These are phyloP conservation scores for Ditula angustiorana DNA, from an alignment of 2,888 invertebrate genomes.

Conservation along the genomic window DNA sequence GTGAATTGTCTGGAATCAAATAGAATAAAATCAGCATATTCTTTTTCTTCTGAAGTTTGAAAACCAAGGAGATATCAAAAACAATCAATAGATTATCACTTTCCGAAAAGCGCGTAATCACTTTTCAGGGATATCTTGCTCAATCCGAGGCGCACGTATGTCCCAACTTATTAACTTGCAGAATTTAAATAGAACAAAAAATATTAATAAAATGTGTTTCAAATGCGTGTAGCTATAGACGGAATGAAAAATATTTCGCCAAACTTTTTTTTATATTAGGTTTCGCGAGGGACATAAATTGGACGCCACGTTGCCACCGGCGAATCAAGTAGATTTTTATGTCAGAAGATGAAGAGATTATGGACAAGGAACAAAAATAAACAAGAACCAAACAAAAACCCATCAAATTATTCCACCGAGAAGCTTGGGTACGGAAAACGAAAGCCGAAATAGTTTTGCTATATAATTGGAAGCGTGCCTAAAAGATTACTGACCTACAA, in stretches of 20 bases:
- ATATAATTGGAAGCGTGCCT: constrained; percentile 66
- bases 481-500: constrained; percentile 80
- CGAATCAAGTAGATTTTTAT: constrained; percentile 3
- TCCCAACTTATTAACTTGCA: background rate
- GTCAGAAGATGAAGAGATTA: constrained; percentile 4
- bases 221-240: background rate
- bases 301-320: background rate
- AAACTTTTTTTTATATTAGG: background rate
- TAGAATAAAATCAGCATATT: constrained; percentile 36
- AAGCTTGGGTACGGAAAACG: constrained; percentile 51
- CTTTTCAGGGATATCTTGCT: background rate
- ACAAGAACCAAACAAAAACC: constrained; percentile 29
- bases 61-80: background rate
- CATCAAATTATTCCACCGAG: constrained; percentile 42
- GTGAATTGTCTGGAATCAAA: constrained; percentile 78
- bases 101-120: background rate
- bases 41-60: background rate
- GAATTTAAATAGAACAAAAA: background rate
- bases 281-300: background rate
- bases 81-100: background rate
- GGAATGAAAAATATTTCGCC: background rate
- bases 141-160: background rate
- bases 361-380: constrained; percentile 19
- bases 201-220: background rate
- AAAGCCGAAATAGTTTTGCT: constrained; percentile 53